phyloP scores from a whole-genome alignment of 1,140 invertebrate genomes.

The Gryllus bimaculatus region DNA sequence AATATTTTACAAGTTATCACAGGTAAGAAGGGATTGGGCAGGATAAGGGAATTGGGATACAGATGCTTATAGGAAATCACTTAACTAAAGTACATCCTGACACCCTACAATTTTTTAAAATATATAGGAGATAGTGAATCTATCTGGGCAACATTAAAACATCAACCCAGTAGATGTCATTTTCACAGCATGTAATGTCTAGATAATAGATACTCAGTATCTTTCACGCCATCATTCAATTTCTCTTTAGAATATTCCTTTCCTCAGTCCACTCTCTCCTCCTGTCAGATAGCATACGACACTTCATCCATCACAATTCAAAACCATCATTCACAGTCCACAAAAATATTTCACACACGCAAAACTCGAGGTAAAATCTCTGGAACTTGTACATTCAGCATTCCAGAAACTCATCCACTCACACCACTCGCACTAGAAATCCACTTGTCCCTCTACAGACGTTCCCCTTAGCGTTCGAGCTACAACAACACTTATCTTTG shows the following conservation, averaged over 20 bases:
- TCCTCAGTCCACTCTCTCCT: not conserved
- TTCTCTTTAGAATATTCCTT: not conserved
- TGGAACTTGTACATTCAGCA: not conserved
- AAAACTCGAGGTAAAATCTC: not conserved
- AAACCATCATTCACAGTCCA: too few relatives aligned
- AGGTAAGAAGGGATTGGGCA: not conserved
- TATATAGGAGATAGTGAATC: not conserved
- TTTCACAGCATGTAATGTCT: too few relatives aligned
- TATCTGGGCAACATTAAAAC: too few relatives aligned
- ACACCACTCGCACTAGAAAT: not conserved
- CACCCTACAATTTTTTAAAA: not conserved
- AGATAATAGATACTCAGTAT: too few relatives aligned
- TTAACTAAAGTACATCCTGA: not conserved
- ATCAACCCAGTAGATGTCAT: too few relatives aligned
- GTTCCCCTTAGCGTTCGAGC: not conserved
- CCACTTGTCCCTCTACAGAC: not conserved
- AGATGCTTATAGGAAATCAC: not conserved
- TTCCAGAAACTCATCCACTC: not conserved
- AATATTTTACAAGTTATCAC: not conserved
- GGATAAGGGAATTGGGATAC: not conserved
- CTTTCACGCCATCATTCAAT: not conserved
- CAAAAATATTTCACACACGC: too few relatives aligned
- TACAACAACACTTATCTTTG: slow-evolving; percentile 51
- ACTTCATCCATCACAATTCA: too few relatives aligned
- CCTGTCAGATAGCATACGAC: not conserved